phyloP scores from a whole-genome alignment of 2,888 invertebrate genomes.

The Chloroclystis v-ata region DNA sequence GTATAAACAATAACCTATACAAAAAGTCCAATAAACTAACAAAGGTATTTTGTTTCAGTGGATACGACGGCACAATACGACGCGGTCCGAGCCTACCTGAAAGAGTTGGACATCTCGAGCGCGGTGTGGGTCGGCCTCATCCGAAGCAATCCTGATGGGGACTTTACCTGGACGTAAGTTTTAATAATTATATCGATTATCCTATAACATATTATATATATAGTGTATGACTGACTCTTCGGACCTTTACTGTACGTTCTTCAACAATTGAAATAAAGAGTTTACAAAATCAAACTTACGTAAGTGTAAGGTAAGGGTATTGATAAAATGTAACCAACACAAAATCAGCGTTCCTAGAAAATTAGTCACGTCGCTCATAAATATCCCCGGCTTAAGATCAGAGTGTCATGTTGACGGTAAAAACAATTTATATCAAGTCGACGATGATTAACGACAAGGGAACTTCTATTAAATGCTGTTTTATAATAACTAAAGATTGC shows the following conservation, averaged over 20 bases:
- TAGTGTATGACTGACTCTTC: too few relatives aligned
- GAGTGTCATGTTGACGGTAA: slow-evolving; percentile 8
- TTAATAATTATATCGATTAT: too few relatives aligned
- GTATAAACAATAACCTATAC: too few relatives aligned
- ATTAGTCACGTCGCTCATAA: slow-evolving; percentile 7
- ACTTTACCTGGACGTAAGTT: slow-evolving; percentile 86
- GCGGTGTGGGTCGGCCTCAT: slow-evolving; percentile 89
- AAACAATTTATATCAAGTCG: slow-evolving; percentile 11
- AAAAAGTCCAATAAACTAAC: too few relatives aligned
- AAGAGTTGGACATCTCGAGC: slow-evolving; percentile 86
- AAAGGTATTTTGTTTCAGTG: slow-evolving; percentile 76
- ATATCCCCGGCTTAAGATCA: slow-evolving; percentile 7
- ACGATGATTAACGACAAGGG: slow-evolving; percentile 18
- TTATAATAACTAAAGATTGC: slow-evolving; percentile 17
- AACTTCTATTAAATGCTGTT: slow-evolving; percentile 7
- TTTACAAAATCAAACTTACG: too few relatives aligned
- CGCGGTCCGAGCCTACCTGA: slow-evolving; percentile 85
- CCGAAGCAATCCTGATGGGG: slow-evolving; percentile 82
- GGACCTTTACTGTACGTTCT: too few relatives aligned
- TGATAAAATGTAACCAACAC: too few relatives aligned
- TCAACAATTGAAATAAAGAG: too few relatives aligned
- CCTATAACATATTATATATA: too few relatives aligned
- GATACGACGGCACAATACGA: slow-evolving; percentile 87
- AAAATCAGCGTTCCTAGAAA: not conserved
- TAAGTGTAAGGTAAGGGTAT: too few relatives aligned